phyloP scores from a whole-genome alignment of 2,888 invertebrate species.

The Drosophila demipolita region DNA sequence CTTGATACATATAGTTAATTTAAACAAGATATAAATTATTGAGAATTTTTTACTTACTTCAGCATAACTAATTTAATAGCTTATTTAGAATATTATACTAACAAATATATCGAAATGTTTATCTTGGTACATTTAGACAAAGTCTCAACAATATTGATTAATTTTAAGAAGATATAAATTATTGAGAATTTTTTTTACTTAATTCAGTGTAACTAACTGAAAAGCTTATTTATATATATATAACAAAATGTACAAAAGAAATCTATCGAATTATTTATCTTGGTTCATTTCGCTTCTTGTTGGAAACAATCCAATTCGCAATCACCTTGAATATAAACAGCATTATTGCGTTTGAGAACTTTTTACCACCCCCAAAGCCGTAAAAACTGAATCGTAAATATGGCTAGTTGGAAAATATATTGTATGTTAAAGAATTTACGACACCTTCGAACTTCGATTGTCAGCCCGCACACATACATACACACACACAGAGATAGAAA shows the following conservation, averaged over 20 bases:
- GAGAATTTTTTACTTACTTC: too few species aligned
- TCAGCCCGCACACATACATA: background rate
- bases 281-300: background rate
- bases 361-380: too few species aligned
- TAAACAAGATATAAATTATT: background rate
- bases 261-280: background rate
- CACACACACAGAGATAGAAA: background rate
- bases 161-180: too few species aligned
- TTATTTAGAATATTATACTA: too few species aligned
- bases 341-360: background rate
- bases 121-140: too few species aligned
- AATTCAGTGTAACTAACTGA: background rate
- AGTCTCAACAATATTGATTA: too few species aligned
- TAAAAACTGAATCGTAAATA: constrained; percentile 34
- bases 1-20: background rate
- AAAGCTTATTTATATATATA: background rate
- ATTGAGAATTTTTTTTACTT: background rate
- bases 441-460: constrained; percentile 58
- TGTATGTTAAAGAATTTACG: constrained; percentile 52
- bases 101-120: too few species aligned
- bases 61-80: too few species aligned
- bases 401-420: constrained; percentile 7
- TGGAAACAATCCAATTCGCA: background rate
- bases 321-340: background rate
- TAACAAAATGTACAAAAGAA: background rate